Evolutionary conservation across 2,797 vertebrate genomes (phyloP), one percentile per base, ranked within the genome.

Genomic region (Fratercula arctica): DNA sequence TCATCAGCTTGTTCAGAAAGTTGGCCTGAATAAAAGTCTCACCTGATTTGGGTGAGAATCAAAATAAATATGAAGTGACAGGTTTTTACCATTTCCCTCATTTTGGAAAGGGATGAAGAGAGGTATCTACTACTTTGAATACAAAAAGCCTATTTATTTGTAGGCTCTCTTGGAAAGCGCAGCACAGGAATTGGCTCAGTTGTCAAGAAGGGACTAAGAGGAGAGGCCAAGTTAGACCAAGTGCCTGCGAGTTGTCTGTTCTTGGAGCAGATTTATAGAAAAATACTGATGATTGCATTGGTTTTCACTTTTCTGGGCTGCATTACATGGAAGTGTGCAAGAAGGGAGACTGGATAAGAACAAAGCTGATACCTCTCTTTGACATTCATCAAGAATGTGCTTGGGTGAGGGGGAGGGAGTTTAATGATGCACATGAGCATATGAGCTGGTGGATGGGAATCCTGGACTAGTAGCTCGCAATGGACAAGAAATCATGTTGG

Each of bases 1-100:
- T 82, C 63, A 89, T 78, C 59, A 91, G 43, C 48, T 76, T 75
- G 41, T 89, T 96, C 82, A 43, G 61, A 87, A 95, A 87, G 37
- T 43, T 68, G 31, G 45, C 87, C 86, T 77, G 56, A 80, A 79
- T 60, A 85, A 79, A 94, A 89, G 41, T 77, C 45, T 74, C 0
- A 0, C 26, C 53, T 77, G 63, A 89, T 93, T 85, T 80, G 72
- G n/a, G 39, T 93, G 33, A 94, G 45, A 93, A 79, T 92, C 56
- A 83, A 94, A 91, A 85, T 66, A 92, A 77, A 75, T 86, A 51
- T 11, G 53, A 92, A 90, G 46, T 91, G 83, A 88, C 54, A 83
- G 59, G 59, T 60, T 91, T 94, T 91, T 94, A 72, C 67, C 17
- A 33, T 60, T 90, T 94, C 31, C 43, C 28, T 93, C 59, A 31